Percentiles rank a stretch among this genome's conserved stretches.
phyloP scores from a whole-genome alignment of 2,113 vertebrate genomes.

The Neomonachus schauinslandi region DNA sequence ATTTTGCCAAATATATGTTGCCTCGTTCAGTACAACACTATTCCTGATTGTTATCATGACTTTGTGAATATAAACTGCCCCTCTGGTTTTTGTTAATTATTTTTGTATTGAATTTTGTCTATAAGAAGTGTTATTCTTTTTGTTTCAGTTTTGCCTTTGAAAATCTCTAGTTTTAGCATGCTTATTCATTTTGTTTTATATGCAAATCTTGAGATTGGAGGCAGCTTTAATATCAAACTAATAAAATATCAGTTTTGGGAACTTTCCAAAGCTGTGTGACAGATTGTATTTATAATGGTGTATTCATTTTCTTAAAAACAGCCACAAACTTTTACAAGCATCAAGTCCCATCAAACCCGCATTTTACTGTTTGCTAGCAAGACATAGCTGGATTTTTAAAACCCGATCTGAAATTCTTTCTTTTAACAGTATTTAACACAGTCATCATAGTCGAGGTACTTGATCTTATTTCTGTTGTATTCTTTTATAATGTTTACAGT shows the following conservation, averaged over 20 bases:
- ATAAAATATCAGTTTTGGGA: neutral
- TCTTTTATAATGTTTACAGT: neutral
- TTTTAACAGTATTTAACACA: neutral
- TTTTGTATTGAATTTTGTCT: conserved; percentile 16
- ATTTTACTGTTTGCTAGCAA: neutral
- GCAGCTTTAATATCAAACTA: conserved; percentile 14
- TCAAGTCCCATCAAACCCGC: neutral
- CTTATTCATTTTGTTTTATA: conserved; percentile 21
- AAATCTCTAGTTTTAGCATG: neutral
- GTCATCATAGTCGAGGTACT: neutral
- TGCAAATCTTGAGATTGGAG: neutral
- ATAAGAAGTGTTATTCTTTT: neutral
- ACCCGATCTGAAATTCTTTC: neutral
- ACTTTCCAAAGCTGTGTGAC: neutral
- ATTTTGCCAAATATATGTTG: neutral
- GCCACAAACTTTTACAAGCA: neutral
- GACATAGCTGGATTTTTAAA: neutral
- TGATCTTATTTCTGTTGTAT: neutral
- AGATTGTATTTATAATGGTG: neutral
- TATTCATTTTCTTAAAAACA: conserved; percentile 33
- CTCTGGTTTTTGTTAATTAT: neutral
- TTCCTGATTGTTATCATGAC: neutral
- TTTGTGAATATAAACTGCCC: neutral
- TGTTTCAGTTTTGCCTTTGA: neutral
- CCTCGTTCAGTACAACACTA: neutral